Evolutionary conservation across 2,888 invertebrate species (phyloP), one percentile per base, ranked within the genome.

Genomic region (Stenichneumon culpator): DNA sequence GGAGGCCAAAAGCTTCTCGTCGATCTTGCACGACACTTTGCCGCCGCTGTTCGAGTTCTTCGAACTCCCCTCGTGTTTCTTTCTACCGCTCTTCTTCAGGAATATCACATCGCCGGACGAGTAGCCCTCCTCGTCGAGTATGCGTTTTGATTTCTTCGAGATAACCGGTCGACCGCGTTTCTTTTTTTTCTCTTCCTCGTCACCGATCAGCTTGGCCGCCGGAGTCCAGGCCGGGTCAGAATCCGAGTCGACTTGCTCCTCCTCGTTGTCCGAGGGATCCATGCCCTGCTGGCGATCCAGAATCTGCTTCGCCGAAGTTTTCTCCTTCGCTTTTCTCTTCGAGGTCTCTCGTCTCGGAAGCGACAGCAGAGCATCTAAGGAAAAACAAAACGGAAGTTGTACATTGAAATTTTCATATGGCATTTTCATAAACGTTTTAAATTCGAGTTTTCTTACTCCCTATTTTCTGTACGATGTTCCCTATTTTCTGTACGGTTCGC

Each of bases 171-270:
- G 90, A 0, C 92, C 91, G 39, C 94, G 92, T 83, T 94, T 94
- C 84, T 94, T 94, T 54, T 93, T 91, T 47, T 94, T 92, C 0
- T 94, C 91, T 11, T 93, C 92, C 19, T 94, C 93, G 22, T 94
- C 94, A 11, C 94, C 94, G 5, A 88, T 88, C 93, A 91, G 87
- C 89, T 95, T 95, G 50, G 95, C 95, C 85, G 95, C 95, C 9
- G 97, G 97, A n/a, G 96, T 96, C 97, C 97, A 97, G n/a, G 96
- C 96, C 9, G 96, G 97, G 95, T 97, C 97, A 9, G 96, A 95
- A 93, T 97, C 96, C 0, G 96, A 96, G 93, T 96, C 96, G 52
- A 94, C 94, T 87, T 96, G 96, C 88, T 96, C 96, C 84, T 96
- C 95, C 44, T 95, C 95, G 68, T 95, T 94, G 92, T 92, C 94